Base-by-base conservation (phyloP, 2,797 vertebrate genomes). In the Lophura swinhoii region DNA sequence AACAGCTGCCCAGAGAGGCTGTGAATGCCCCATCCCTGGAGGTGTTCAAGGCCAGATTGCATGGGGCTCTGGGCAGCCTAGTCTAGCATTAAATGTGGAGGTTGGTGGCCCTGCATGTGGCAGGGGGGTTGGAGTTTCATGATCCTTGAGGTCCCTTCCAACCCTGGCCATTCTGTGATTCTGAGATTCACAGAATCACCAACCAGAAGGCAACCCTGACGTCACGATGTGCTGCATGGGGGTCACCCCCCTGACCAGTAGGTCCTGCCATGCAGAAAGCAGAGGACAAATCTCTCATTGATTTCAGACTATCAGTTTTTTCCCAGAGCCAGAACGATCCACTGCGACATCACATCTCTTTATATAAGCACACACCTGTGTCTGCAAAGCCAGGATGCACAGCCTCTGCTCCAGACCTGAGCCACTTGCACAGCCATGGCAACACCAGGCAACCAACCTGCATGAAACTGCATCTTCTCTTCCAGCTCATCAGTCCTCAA, bases 351-450 rank as follows among this genome's bases (percentile, higher is more conserved):
- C 55, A 9, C 60, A 43, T 29, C 29, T 20, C 84, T 29, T 29
- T 16, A 13, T 6, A n/a, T 41, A 75, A 48, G 41, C 48, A 49
- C 28, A 2, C 2, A n/a, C 10, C 43, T 12, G 14, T 1, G 2
- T 7, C 14, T 1, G 16, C 49, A 53, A 26, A 63, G 37, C 66
- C 55, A 53, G 55, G 41, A 68, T 16, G 49, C 26, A 26, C 49
- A 53, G 49, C 49, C 67, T 48, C 67, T 29, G 5, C n/a, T 29
- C 81, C 16, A 21, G 31, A 35, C 68, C 51, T 4, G 35, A 83
- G 46, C 51, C 49, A 29, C 72, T 35, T 63, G 7, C 58, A 1
- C 0, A 20, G 72, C 46, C 0, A 0, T 4, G 5, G 49, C 33
- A 29, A 46, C 8, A 58, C 29, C 72, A 29, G 46, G 51, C n/a